phyloP scores from a whole-genome alignment of 1,140 invertebrate species.

The Coboldia fuscipes region DNA sequence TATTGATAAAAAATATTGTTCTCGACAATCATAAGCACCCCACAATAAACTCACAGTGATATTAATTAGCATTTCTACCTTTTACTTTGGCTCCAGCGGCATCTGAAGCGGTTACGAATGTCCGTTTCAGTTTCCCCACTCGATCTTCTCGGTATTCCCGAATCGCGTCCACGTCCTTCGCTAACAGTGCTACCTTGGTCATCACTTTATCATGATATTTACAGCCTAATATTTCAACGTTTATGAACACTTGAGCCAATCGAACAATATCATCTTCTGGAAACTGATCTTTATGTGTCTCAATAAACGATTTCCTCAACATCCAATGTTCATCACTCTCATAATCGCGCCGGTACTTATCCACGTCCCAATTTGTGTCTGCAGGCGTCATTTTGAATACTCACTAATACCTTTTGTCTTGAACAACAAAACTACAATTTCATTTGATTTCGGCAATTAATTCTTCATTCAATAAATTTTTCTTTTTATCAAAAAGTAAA shows the following conservation, averaged over 20 bases:
- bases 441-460: too few species aligned
- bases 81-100: slow-evolving; percentile 48
- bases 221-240: slow-evolving; percentile 66
- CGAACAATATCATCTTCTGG: slow-evolving; percentile 53
- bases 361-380: slow-evolving; percentile 34
- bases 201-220: slow-evolving; percentile 65
- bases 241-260: slow-evolving; percentile 60
- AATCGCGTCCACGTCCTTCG: slow-evolving; percentile 41
- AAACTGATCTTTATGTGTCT: slow-evolving; percentile 45
- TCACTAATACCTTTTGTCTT: not conserved
- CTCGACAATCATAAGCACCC: too few species aligned
- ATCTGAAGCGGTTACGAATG: slow-evolving; percentile 55
- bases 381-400: slow-evolving; percentile 8
- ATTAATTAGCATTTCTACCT: too few species aligned
- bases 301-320: slow-evolving; percentile 48
- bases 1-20: too few species aligned
- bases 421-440: too few species aligned
- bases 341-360: slow-evolving; percentile 39
- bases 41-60: slow-evolving; percentile 3
- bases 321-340: slow-evolving; percentile 72
- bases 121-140: slow-evolving; percentile 43
- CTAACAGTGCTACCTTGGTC: slow-evolving; percentile 46
- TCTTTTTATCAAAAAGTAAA: too few species aligned
- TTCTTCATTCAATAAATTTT: too few species aligned
- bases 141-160: slow-evolving; percentile 40